Evolutionary conservation across 1,140 invertebrate species (phyloP).

Genomic region (Drosophila hydei): DNA sequence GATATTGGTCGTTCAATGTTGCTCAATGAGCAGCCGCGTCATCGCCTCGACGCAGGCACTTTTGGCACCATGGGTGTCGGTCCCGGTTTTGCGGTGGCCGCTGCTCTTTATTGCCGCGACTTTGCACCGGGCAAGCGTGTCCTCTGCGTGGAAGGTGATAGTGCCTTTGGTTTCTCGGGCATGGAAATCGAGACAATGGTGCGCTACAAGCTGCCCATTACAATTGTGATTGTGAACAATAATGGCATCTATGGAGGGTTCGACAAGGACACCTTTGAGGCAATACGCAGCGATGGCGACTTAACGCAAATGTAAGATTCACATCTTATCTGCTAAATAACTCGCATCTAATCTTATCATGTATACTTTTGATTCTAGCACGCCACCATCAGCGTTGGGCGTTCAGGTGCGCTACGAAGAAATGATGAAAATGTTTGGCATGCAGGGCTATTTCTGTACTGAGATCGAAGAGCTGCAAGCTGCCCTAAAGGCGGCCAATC

Average conservation of each 20-base stretch:
- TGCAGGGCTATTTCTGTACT: constrained; percentile 91
- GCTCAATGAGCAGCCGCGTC: constrained; percentile 91
- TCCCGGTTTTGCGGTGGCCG: constrained; percentile 95
- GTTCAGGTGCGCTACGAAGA: constrained; percentile 94
- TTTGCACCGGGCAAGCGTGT: constrained; percentile 92
- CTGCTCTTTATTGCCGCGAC: constrained; percentile 94
- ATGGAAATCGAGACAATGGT: constrained; percentile 99
- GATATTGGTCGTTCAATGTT: constrained; percentile 97
- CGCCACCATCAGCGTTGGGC: constrained; percentile 91
- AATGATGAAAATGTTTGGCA: constrained; percentile 93
- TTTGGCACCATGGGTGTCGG: constrained; percentile 99
- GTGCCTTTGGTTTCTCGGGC: constrained; percentile 98
- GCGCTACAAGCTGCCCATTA: constrained; percentile 95
- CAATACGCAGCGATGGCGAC: constrained; percentile 88
- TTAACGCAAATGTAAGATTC: constrained; percentile 86
- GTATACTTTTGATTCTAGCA: constrained; percentile 85
- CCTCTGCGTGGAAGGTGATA: constrained; percentile 96
- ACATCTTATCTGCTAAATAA: constrained; percentile 40
- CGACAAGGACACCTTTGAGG: constrained; percentile 89
- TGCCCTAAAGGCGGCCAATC: constrained; percentile 88
- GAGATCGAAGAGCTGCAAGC: constrained; percentile 90
- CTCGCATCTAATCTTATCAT: constrained; percentile 53
- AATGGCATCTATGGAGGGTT: constrained; percentile 97
- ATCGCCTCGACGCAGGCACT: constrained; percentile 95
- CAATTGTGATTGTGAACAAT: constrained; percentile 97